phyloP scores from a whole-genome alignment of 2,888 invertebrate species.

The Chloroclysta siterata region DNA sequence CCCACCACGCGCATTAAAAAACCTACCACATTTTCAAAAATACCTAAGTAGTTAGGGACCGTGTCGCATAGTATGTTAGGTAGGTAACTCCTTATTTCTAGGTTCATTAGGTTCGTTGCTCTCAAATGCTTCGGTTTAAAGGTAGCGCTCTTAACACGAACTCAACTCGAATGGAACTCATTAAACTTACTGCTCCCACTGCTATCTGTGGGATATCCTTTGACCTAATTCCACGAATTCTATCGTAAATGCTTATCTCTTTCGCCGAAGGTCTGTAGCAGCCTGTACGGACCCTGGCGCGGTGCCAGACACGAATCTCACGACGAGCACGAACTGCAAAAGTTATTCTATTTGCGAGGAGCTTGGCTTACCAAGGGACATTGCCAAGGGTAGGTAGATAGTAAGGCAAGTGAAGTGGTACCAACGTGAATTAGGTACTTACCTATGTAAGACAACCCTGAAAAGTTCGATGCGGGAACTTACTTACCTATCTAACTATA shows the following conservation, averaged over 20 bases:
- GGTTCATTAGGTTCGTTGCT: too few relatives aligned
- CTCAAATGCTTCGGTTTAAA: background rate
- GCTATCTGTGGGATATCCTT: conserved; percentile 15
- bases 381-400: background rate
- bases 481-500: too few relatives aligned
- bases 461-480: too few relatives aligned
- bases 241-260: conserved; percentile 25
- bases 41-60: too few relatives aligned
- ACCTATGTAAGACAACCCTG: too few relatives aligned
- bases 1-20: too few relatives aligned
- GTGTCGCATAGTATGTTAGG: background rate
- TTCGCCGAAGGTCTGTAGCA: conserved; percentile 20
- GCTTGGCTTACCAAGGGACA: background rate
- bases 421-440: too few relatives aligned
- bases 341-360: conserved; percentile 13
- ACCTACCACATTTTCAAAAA: too few relatives aligned
- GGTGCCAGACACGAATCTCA: conserved; percentile 19
- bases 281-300: conserved; percentile 10
- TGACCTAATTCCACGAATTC: conserved; percentile 21
- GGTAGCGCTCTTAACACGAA: background rate
- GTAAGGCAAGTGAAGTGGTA: too few relatives aligned
- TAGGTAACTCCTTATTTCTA: background rate
- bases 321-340: conserved; percentile 1
- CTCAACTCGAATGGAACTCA: conserved; percentile 7
- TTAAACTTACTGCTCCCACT: conserved; percentile 15